These are phyloP conservation scores for Thrips palmi DNA, from an alignment of 1,140 invertebrate species.

Conservation along the genomic window DNA sequence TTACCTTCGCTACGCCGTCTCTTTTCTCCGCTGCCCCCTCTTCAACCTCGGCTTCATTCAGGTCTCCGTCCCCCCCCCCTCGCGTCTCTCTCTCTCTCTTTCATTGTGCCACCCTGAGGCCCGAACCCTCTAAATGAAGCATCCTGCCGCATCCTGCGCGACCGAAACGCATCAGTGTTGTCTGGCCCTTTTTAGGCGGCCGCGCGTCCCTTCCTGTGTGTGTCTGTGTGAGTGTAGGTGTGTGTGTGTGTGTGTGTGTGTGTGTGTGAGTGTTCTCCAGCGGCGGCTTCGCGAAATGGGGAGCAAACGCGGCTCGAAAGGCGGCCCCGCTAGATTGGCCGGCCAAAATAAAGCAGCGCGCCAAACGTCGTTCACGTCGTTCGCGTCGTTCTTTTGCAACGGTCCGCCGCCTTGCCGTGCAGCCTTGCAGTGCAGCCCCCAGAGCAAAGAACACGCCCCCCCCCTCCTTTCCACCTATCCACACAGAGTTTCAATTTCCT, in stretches of 20 bases:
- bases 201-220: neutral
- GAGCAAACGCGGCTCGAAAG: too few relatives aligned
- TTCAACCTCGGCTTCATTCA: constrained; percentile 16
- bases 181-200: neutral
- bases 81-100: constrained; percentile 11
- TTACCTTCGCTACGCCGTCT: constrained; percentile 10
- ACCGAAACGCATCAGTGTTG: too few relatives aligned
- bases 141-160: neutral
- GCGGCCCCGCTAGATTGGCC: too few relatives aligned
- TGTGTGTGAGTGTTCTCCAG: neutral
- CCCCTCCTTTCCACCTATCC: too few relatives aligned
- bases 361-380: too few relatives aligned
- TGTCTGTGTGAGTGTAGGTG: neutral
- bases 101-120: constrained; percentile 1
- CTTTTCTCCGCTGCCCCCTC: constrained; percentile 13
- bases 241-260: neutral
- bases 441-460: too few relatives aligned
- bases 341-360: too few relatives aligned
- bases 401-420: too few relatives aligned
- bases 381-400: too few relatives aligned
- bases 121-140: neutral
- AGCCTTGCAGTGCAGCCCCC: too few relatives aligned
- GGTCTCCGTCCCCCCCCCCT: neutral
- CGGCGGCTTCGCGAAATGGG: too few relatives aligned
- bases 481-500: too few relatives aligned